Evolutionary conservation across 2,797 vertebrate species (phyloP), one percentile per base, ranked within the genome.

Genomic region (Acanthiza pusilla): DNA sequence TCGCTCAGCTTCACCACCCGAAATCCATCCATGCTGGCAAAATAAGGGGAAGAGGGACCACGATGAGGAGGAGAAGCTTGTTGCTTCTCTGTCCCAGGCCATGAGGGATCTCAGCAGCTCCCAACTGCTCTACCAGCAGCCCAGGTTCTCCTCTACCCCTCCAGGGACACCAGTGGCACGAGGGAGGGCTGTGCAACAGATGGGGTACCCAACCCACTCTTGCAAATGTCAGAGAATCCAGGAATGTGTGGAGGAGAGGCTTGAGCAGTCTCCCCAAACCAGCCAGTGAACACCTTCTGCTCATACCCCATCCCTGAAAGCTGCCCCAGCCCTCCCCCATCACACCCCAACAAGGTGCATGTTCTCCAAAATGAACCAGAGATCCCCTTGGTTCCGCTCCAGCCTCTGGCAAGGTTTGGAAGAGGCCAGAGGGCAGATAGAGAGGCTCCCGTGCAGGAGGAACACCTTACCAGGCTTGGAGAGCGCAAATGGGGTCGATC

Each of bases 401-500:
- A 71, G 84, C 32, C 86, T 62, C 70, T 9, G 19, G 26, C 16
- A 17, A 21, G 42, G 47, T 43, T 61, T 66, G 40, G n/a, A 68
- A 30, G 43, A 62, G 29, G 53, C n/a, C 32, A 48, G 50, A 34
- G 27, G 42, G 30, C 30, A 48, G 61, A 81, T 13, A 38, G 48
- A 78, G 42, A 38, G 6, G 36, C 16, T 74, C 53, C 45, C 18
- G 17, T 13, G 36, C 22, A 79, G 62, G 26, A 25, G 36, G 18
- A 86, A 43, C 42, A 6, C 40, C 89, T 99, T 97, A 99, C 99
- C 99, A 99, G 51, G 98, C 99, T 82, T 99, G 99, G 66, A 99
- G 98, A 82, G 99, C 99, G n/a, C 99, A 99, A 97, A 99, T 99
- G 91, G 99, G 99, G 97, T 99, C 99, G 1, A 99, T 99, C 97